Conservation (phyloP, 2,888 invertebrate species). For the Muschampia plurimacula region DNA sequence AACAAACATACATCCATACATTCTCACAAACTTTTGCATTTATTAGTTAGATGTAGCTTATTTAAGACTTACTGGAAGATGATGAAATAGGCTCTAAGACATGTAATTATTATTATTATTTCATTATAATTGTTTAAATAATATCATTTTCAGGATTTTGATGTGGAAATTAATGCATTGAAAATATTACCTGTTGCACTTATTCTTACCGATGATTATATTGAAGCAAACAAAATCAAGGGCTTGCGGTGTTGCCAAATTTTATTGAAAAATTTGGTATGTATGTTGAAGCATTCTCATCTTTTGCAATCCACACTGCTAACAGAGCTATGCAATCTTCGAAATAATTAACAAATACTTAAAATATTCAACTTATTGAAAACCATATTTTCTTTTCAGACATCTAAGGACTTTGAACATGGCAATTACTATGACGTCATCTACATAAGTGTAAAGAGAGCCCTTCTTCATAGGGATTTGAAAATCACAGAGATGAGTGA, state of each 20-base stretch:
- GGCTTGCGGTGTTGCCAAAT: conserved; percentile 64
- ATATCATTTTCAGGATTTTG: conserved; percentile 61
- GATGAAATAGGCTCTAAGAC: too few species aligned
- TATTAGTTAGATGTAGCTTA: too few species aligned
- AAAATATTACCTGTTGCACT: conserved; percentile 66
- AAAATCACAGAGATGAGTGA: conserved; percentile 61
- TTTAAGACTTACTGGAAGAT: too few species aligned
- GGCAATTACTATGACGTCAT: conserved; percentile 79
- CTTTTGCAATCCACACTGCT: too few species aligned
- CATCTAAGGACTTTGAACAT: conserved; percentile 55
- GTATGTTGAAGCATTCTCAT: conserved; percentile 41
- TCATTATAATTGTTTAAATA: too few species aligned
- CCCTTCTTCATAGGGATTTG: conserved; percentile 61
- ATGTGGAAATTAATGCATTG: conserved; percentile 57
- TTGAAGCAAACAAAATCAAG: conserved; percentile 61
- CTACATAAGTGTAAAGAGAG: conserved; percentile 61
- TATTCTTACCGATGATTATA: conserved; percentile 69
- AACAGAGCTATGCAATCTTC: too few species aligned
- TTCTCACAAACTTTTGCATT: too few species aligned
- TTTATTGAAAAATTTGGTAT: conserved; percentile 67
- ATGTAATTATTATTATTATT: too few species aligned
- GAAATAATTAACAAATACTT: too few species aligned
- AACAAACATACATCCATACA: too few species aligned
- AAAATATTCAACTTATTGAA: not conserved
- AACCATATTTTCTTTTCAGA: conserved; percentile 42